Conservation (phyloP, 2,888 invertebrate species). For the Andrena fulva region DNA sequence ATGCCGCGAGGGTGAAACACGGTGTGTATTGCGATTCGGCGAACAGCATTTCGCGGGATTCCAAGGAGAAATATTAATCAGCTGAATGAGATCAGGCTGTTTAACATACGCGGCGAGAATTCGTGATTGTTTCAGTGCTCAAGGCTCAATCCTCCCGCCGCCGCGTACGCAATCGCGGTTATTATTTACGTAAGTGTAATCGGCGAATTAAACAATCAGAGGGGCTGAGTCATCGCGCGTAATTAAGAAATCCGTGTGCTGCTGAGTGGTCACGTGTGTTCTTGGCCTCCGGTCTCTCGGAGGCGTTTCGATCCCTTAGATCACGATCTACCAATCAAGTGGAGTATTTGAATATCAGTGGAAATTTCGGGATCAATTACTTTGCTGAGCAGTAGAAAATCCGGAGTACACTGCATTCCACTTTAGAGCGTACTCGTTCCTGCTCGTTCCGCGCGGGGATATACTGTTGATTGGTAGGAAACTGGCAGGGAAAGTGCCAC, state of each 20-base stretch:
- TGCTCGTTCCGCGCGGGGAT: no score
- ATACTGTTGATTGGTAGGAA: no score
- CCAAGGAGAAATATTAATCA: constrained; percentile 5
- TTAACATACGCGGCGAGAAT: constrained; percentile 7
- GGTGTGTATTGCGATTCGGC: neutral
- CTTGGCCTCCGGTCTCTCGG: no score
- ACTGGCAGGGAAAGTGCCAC: no score
- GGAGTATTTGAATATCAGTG: neutral
- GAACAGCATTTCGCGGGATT: neutral
- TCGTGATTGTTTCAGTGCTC: constrained; percentile 24
- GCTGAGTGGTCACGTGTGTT: neutral
- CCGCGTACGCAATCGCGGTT: constrained; percentile 1
- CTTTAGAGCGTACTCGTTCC: no score
- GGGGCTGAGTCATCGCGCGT: constrained; percentile 14
- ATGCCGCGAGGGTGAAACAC: no score
- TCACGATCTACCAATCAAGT: no score
- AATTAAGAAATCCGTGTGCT: neutral
- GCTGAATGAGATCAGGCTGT: constrained; percentile 6
- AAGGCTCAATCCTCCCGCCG: constrained; percentile 7
- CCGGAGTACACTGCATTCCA: no score
- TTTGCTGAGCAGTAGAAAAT: neutral
- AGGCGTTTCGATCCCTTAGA: no score
- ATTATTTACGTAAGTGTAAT: constrained; percentile 38
- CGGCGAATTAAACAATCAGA: constrained; percentile 18
- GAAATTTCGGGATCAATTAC: neutral